Base-by-base conservation (phyloP, 2,888 invertebrate species). In the Microplitis manilae region DNA sequence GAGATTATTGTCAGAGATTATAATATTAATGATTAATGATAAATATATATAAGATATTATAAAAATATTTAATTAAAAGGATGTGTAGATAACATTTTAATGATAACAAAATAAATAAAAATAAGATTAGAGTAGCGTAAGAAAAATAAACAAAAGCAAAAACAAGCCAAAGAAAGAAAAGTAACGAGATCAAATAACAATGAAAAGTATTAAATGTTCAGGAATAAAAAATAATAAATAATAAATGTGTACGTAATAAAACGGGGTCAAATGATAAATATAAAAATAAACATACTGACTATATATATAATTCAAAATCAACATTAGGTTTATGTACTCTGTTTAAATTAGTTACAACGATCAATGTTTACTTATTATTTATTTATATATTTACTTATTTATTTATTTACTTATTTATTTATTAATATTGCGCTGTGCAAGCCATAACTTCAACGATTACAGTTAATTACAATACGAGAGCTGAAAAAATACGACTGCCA, bases 161-260 rank as follows among this genome's bases (percentile, higher is more conserved):
- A 72, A 40, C 15, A 41, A 39, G 39, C 38, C 5, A n/a, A 50
- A 50, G 40, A 40, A 30, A 77, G 62, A 73, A 72, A 61, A 39
- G 61, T 61, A 77, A 73, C 30, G 68, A 77, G 59, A 77, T 77
- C 64, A 59, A 73, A 77, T 69, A 64, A 77, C 73, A 77, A 77
- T 76, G 76, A 76, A 76, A 76, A 76, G 72, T 76, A 79, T 65
- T 77, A 59, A 38, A 68, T 38, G 61, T 59, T 69, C 60, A 59
- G 50, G 60, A 73, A 71, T 15, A 65, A 72, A 38, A 17, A 73
- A 20, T 5, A 65, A 64, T 77, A 64, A 69, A 61, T 77, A 41
- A 50, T 50, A 50, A 50, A 50, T 13, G 50, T 50, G 50, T 50
- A 13, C 50, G 50, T 50, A 50, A 50, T 50, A 50, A 50, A 50